Evolutionary conservation across 2,113 vertebrate genomes (phyloP), one percentile per base, ranked within the genome.

Genomic region (Pogona vitticeps): DNA sequence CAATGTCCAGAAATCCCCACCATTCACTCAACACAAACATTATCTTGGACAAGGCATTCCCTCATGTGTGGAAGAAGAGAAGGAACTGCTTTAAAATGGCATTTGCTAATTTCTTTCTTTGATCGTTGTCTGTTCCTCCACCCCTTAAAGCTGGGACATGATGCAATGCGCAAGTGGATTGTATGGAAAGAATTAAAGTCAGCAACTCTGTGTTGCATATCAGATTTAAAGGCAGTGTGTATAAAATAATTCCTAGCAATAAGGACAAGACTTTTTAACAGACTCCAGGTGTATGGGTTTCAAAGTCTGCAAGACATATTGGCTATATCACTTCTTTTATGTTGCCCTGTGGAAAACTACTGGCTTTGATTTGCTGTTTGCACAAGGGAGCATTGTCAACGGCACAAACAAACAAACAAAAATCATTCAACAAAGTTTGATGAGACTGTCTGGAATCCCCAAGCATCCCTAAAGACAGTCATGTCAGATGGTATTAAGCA

Each of bases 401-500:
- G 56, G 17, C 28, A 20, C n/a, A 76, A 42, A 61, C 36, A 26
- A 80, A 15, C n/a, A 18, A 46, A 52, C 21, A 75, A 26, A 38
- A 76, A 2, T 33, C 58, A 33, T 46, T 15, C 26, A 84, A 67
- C 31, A 67, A 76, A 76, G 40, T 76, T 84, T 13, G n/a, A 46
- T 84, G 6, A 76, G 59, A 76, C 76, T 18, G 26, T 42, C 33
- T 76, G 40, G 83, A 84, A 84, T 46, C 28, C 59, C 76, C 72
- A 73, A 59, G 36, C 46, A 84, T 84, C 72, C 83, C 83, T 52
- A 65, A 65, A 84, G 71, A 84, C 31, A 52, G 38, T 10, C 38
- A 84, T 76, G 83, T 84, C 83, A 84, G 83, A 84, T 84, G 83
- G 83, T 76, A 76, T 84, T 56, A 84, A 84, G 65, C 65, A 28